Evolutionary conservation across 1,140 invertebrate species (phyloP).

Genomic region (Leptinotarsa lineolata): DNA sequence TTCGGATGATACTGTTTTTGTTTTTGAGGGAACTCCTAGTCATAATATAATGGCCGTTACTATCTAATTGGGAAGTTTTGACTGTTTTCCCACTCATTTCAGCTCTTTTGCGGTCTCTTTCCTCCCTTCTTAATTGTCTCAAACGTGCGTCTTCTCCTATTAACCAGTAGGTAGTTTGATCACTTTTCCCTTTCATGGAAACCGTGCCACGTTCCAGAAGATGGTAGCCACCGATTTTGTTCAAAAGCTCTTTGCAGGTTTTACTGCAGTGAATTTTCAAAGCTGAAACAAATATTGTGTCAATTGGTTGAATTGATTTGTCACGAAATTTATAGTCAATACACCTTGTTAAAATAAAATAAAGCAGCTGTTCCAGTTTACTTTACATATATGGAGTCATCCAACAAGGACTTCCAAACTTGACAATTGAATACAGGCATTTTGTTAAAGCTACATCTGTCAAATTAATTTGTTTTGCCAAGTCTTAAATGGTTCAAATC

Average conservation of each 20-base stretch:
- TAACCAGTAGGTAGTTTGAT: constrained; percentile 86
- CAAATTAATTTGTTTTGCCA: no score
- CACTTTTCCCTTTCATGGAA: constrained; percentile 85
- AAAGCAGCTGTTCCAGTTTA: no score
- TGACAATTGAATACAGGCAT: no score
- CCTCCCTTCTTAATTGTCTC: constrained; percentile 60
- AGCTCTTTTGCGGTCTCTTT: constrained; percentile 58
- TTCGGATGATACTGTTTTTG: constrained; percentile 51
- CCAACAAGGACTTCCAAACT: no score
- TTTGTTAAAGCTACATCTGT: no score
- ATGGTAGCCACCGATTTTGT: constrained; percentile 78
- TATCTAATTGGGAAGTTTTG: constrained; percentile 41
- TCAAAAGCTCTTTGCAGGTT: constrained; percentile 73
- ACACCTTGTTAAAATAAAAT: no score
- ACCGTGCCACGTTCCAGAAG: constrained; percentile 78
- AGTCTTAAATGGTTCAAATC: no score
- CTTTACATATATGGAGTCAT: no score
- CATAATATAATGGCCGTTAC: constrained; percentile 46
- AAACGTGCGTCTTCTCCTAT: constrained; percentile 71
- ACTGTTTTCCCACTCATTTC: constrained; percentile 40
- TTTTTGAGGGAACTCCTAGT: constrained; percentile 71
- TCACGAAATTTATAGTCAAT: no score
- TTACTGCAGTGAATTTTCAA: constrained; percentile 85
- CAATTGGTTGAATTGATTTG: no score
- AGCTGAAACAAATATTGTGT: constrained; percentile 58